Evolutionary conservation across 2,797 vertebrate species (phyloP).

Genomic region (Phrynocephalus forsythii): DNA sequence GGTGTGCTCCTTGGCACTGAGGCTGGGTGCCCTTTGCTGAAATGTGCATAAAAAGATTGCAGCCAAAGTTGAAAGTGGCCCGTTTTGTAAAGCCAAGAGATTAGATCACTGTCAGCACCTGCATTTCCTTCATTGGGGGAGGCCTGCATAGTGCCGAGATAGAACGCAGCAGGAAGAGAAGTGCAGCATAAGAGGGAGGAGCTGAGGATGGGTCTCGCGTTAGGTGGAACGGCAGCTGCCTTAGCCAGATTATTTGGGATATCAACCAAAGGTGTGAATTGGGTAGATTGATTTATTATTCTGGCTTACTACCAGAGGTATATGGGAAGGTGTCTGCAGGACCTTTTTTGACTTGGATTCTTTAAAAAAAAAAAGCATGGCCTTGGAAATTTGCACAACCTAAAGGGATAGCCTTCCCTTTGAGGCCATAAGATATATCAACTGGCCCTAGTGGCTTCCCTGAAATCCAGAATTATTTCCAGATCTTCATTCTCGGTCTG

Average conservation of each 20-base stretch:
- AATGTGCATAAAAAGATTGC: not conserved
- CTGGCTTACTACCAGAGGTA: too few species aligned
- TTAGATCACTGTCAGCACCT: not conserved
- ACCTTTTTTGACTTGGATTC: too few species aligned
- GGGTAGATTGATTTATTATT: too few species aligned
- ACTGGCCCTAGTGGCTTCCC: not conserved
- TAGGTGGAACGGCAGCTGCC: not conserved
- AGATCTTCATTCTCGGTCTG: conserved; percentile 28
- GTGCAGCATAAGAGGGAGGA: conserved; percentile 16
- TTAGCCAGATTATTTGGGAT: not conserved
- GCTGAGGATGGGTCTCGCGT: not conserved
- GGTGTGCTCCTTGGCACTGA: not conserved
- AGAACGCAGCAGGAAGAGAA: conserved; percentile 34
- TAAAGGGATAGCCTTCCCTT: not conserved
- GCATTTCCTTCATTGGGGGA: not conserved
- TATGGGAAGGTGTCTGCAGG: too few species aligned
- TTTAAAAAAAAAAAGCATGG: too few species aligned
- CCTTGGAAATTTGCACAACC: too few species aligned
- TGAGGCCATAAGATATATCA: not conserved
- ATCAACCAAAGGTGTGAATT: not conserved
- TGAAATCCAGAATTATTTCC: conserved; percentile 44
- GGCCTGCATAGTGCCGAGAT: not conserved
- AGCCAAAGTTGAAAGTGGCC: conserved; percentile 39
- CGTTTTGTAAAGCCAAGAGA: not conserved
- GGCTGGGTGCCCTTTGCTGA: too few species aligned